Evolutionary conservation across 2,113 vertebrate genomes (phyloP).

Genomic region (Desmodus rotundus): DNA sequence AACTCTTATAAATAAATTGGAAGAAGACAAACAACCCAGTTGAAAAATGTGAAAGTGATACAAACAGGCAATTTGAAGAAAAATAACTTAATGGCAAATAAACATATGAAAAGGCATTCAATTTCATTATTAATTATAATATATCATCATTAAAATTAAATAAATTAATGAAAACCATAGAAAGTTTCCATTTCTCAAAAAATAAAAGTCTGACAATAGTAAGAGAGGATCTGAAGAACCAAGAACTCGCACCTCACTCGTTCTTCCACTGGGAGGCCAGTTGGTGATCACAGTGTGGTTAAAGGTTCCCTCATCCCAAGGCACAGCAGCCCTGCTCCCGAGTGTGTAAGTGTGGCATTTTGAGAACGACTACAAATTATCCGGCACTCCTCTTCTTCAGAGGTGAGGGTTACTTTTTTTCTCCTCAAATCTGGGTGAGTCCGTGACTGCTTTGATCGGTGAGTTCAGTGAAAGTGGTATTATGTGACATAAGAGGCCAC

Average conservation of each 20-base stretch:
- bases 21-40: neutral
- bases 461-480: neutral
- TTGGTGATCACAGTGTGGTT: neutral
- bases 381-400: neutral
- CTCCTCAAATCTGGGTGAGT: neutral
- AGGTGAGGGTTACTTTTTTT: neutral
- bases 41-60: neutral
- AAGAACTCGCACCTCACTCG: neutral
- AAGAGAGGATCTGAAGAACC: neutral
- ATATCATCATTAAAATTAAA: neutral
- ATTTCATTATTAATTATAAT: neutral
- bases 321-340: too few relatives aligned
- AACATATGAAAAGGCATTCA: neutral
- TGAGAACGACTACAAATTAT: neutral
- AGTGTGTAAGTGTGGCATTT: rapidly evolving
- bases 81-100: neutral
- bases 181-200: neutral
- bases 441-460: neutral
- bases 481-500: neutral
- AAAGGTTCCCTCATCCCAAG: neutral
- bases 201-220: neutral
- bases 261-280: too few relatives aligned
- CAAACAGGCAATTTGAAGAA: neutral
- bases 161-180: neutral
- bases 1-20: neutral